A percentile compares a stretch with the other conserved stretches of the same genome.
Evolutionary conservation across 53 echinoderm and acorn worm genomes (phyloP).

Genomic region (Zoroaster sp.): DNA sequence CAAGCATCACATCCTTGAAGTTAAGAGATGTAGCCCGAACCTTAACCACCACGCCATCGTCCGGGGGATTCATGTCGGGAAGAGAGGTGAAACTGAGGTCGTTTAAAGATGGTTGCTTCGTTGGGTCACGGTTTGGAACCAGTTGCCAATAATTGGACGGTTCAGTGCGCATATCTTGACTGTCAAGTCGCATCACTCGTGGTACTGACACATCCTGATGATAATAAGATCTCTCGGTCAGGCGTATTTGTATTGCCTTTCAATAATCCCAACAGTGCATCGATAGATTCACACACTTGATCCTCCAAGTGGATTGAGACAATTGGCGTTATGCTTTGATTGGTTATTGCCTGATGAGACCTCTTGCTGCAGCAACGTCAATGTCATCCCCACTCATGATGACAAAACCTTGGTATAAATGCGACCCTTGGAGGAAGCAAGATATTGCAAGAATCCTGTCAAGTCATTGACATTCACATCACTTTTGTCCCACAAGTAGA

Average conservation of each 20-base stretch:
- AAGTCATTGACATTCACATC: not conserved
- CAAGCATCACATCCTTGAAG: conserved; percentile 62
- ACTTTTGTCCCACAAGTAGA: not conserved
- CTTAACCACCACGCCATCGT: conserved; percentile 50
- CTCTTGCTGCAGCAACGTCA: conserved; percentile 40
- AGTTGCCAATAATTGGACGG: not conserved
- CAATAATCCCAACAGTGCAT: conserved; percentile 7
- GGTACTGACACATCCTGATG: conserved; percentile 41
- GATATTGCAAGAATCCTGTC: not conserved
- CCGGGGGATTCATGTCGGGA: not conserved
- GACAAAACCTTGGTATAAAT: not conserved
- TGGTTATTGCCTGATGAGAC: conserved; percentile 72
- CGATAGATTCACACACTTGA: not conserved
- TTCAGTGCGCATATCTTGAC: not conserved
- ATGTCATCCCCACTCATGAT: not conserved
- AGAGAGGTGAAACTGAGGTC: conserved; percentile 53
- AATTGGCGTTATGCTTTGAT: conserved; percentile 64
- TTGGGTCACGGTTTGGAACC: not conserved
- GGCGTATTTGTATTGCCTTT: not conserved
- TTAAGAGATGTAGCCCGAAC: conserved; percentile 60
- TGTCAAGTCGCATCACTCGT: conserved; percentile 24
- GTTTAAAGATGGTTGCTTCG: conserved; percentile 46
- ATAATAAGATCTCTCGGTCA: conserved; percentile 45
- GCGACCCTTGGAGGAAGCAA: not conserved
- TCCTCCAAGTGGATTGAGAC: conserved; percentile 45